These are phyloP conservation scores for Ferdinandea cuprea DNA, from an alignment of 2,888 invertebrate species.

Conservation along the genomic window DNA sequence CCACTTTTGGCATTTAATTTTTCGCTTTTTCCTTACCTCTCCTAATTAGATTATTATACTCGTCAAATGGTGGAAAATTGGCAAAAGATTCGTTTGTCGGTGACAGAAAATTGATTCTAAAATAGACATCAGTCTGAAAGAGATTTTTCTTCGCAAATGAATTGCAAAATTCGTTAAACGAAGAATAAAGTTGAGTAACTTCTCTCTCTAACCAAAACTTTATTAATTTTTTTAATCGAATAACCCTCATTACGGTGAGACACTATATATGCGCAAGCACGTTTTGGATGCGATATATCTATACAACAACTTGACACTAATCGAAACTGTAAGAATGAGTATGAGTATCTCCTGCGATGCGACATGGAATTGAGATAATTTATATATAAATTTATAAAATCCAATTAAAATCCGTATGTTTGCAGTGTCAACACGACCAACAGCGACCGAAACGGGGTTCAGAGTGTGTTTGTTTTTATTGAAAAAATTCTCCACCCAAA, in stretches of 20 bases:
- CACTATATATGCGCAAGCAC: too few species aligned
- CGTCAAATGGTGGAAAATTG: slow-evolving; percentile 3
- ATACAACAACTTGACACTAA: too few species aligned
- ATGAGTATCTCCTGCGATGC: too few species aligned
- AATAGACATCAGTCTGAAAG: slow-evolving; percentile 2
- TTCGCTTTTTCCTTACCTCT: neutral
- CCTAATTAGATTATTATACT: slow-evolving; percentile 6
- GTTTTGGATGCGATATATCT: too few species aligned
- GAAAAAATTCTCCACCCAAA: neutral
- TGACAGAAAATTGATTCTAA: neutral
- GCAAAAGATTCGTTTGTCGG: neutral
- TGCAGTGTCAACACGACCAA: slow-evolving; percentile 3
- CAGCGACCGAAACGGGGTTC: too few species aligned
- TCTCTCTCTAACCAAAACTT: too few species aligned
- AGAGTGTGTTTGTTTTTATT: neutral
- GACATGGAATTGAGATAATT: neutral
- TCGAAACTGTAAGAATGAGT: too few species aligned
- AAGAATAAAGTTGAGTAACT: neutral
- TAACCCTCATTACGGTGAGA: too few species aligned
- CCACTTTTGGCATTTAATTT: slow-evolving; percentile 14
- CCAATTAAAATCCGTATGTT: slow-evolving; percentile 29
- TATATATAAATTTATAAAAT: slow-evolving; percentile 38
- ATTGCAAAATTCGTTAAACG: too few species aligned
- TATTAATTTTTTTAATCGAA: too few species aligned
- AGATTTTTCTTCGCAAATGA: neutral